Conservation (phyloP, 2,888 invertebrate species). For the Arctia plantaginis region DNA sequence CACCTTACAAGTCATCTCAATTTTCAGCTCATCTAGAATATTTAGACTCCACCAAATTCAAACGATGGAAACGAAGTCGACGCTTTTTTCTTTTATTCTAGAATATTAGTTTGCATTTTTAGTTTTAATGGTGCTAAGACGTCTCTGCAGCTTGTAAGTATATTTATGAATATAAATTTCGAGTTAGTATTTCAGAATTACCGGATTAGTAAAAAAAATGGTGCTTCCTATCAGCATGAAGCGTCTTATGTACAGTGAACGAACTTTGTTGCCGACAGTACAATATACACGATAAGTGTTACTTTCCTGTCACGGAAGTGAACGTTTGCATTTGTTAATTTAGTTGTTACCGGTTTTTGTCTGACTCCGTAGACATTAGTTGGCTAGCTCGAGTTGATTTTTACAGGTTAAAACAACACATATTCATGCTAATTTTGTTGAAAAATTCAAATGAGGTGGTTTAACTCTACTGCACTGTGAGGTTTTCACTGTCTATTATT, state of each 20-base stretch:
- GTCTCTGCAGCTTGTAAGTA: neutral
- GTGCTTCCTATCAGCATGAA: conserved; percentile 31
- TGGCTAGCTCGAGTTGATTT: conserved; percentile 59
- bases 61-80: neutral
- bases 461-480: conserved; percentile 15
- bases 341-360: conserved; percentile 70
- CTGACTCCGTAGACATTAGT: conserved; percentile 52
- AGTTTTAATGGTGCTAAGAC: neutral
- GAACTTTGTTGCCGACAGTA: conserved; percentile 54
- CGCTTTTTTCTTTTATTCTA: neutral
- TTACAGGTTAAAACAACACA: conserved; percentile 53
- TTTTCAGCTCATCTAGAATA: neutral
- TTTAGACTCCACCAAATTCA: neutral
- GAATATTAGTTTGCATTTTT: neutral
- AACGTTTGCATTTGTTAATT: conserved; percentile 73
- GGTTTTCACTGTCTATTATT: conserved; percentile 13
- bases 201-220: conserved; percentile 37
- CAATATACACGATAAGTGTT: conserved; percentile 73
- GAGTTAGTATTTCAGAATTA: conserved; percentile 13
- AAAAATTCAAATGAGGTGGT: conserved; percentile 32
- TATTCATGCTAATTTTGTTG: conserved; percentile 39
- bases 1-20: conserved; percentile 1
- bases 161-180: neutral
- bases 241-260: conserved; percentile 42
- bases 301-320: conserved; percentile 78